Evolutionary conservation across 2,113 vertebrate genomes (phyloP).

Genomic region (Phocoena phocoena): DNA sequence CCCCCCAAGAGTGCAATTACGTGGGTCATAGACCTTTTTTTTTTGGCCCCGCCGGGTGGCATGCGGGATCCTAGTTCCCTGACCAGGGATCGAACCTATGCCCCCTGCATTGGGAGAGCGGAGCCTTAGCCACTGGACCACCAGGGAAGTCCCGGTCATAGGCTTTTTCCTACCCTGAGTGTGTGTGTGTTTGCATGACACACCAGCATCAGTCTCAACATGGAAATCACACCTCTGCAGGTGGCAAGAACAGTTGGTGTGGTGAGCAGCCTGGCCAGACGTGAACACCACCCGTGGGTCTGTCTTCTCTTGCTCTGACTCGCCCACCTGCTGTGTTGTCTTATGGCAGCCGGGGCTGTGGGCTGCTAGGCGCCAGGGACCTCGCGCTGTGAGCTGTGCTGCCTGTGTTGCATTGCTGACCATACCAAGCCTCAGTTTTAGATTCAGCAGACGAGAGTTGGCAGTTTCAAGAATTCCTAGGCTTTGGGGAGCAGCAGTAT

Average conservation of each 20-base stretch:
- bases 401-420: accelerated
- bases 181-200: neutral
- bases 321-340: neutral
- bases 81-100: neutral
- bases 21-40: neutral
- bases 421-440: neutral
- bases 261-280: neutral
- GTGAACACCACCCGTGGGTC: neutral
- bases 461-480: neutral
- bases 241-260: neutral
- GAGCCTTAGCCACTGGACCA: neutral
- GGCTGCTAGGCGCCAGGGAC: neutral
- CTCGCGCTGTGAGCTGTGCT: neutral
- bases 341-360: accelerated
- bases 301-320: neutral
- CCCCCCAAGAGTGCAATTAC: neutral
- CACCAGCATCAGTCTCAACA: neutral
- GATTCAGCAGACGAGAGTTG: neutral
- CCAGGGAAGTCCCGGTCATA: neutral
- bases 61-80: neutral
- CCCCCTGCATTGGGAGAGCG: neutral
- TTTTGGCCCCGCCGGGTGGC: neutral
- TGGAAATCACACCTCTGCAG: neutral
- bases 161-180: neutral
- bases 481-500: neutral